Conservation (phyloP, 2,888 invertebrate genomes). For the Drosophila fulvimacula region DNA sequence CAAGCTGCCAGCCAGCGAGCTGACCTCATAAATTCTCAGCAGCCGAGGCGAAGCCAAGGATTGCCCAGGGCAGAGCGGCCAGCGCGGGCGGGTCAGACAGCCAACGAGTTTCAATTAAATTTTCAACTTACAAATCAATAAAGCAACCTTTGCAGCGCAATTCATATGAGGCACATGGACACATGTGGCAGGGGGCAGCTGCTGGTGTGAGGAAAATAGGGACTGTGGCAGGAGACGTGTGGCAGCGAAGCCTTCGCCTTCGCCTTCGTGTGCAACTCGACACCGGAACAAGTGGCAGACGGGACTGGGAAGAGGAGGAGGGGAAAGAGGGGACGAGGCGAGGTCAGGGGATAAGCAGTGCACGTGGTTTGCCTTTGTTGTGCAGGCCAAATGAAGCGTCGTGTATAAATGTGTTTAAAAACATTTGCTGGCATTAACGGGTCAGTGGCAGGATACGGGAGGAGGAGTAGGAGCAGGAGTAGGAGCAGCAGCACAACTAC, state of each 20-base stretch:
- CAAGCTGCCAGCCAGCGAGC: conserved; percentile 31
- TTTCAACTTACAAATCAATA: conserved; percentile 79
- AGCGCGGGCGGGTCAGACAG: background rate
- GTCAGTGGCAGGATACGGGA: conserved; percentile 51
- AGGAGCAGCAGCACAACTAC: conserved; percentile 47
- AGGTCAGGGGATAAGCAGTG: background rate
- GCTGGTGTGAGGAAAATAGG: conserved; percentile 31
- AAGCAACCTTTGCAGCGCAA: conserved; percentile 78
- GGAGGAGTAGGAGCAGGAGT: conserved; percentile 15
- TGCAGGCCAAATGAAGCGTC: conserved; percentile 48
- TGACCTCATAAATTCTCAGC: conserved; percentile 58
- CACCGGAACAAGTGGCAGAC: conserved; percentile 78
- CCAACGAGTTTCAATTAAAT: conserved; percentile 73
- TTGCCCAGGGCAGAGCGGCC: background rate
- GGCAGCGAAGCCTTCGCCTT: conserved; percentile 54
- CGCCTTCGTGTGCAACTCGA: conserved; percentile 77
- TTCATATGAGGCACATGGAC: conserved; percentile 50
- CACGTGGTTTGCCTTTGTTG: conserved; percentile 14
- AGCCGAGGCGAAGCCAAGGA: conserved; percentile 29
- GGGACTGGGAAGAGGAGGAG: background rate
- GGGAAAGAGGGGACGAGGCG: background rate
- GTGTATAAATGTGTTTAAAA: conserved; percentile 67
- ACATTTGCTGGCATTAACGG: conserved; percentile 61
- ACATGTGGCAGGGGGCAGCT: conserved; percentile 47
- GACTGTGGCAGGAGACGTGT: conserved; percentile 7